Conservation (phyloP, 1,140 invertebrate genomes). For the Berghia stephanieae region DNA sequence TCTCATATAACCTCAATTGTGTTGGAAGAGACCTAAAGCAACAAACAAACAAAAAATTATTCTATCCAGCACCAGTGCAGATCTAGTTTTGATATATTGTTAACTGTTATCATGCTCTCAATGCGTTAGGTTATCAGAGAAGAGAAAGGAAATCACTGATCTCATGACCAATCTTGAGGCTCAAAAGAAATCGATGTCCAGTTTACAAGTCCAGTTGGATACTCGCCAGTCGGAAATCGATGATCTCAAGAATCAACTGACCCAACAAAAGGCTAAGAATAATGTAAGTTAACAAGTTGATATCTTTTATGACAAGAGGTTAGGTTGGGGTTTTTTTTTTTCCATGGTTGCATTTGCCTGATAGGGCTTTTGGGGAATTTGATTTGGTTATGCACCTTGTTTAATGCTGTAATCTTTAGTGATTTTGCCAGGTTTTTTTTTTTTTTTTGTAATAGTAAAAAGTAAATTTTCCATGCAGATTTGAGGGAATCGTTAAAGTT, state of each 20-base stretch:
- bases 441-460: no score
- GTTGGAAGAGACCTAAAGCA: no score
- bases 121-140: no score
- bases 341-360: background rate
- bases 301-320: background rate
- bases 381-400: background rate
- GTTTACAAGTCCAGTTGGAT: conserved; percentile 30
- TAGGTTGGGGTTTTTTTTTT: background rate
- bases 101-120: no score
- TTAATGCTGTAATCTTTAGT: no score
- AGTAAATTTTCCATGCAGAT: no score
- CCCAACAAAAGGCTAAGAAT: conserved; percentile 58
- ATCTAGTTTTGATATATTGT: no score
- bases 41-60: no score
- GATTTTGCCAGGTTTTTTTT: no score
- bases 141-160: conserved; percentile 14
- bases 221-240: conserved; percentile 36
- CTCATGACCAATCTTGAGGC: background rate
- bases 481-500: no score
- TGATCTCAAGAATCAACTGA: conserved; percentile 45
- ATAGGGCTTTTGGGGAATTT: background rate
- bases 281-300: conserved; percentile 49
- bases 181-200: conserved; percentile 4
- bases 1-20: no score
- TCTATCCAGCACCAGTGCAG: no score